phyloP scores from a whole-genome alignment of 1,140 invertebrate species.

The Maniola jurtina region DNA sequence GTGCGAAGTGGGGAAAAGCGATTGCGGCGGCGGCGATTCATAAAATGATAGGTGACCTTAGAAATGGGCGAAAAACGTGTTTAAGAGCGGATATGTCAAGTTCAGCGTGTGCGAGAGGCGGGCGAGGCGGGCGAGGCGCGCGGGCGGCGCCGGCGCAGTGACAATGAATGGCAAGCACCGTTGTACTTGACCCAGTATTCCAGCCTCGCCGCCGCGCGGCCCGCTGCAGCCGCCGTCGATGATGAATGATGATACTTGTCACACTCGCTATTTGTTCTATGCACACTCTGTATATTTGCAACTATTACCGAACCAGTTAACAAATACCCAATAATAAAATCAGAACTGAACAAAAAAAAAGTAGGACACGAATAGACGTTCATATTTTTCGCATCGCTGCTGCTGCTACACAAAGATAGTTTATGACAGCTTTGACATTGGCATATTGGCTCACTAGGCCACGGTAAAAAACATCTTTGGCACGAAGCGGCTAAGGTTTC shows the following conservation, averaged over 20 bases:
- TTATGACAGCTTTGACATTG: conserved; percentile 71
- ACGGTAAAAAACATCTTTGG: conserved; percentile 59
- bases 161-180: conserved; percentile 76
- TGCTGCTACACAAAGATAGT: conserved; percentile 43
- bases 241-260: conserved; percentile 29
- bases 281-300: conserved; percentile 1
- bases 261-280: background rate
- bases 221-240: conserved; percentile 42
- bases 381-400: conserved; percentile 36
- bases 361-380: conserved; percentile 18
- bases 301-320: background rate
- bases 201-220: conserved; percentile 44
- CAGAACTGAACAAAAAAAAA: conserved; percentile 7
- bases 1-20: conserved; percentile 39
- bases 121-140: conserved; percentile 34
- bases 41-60: conserved; percentile 37
- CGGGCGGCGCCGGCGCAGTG: conserved; percentile 48
- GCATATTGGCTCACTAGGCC: conserved; percentile 62
- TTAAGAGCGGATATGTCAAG: conserved; percentile 67
- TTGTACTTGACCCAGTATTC: conserved; percentile 75
- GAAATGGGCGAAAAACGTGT: conserved; percentile 54
- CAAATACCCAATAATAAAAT: background rate
- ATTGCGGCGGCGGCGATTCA: conserved; percentile 8
- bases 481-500: conserved; percentile 52
- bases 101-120: conserved; percentile 63